phyloP scores from a whole-genome alignment of 23 tunicate genomes.

The Trididemnum clinides region DNA sequence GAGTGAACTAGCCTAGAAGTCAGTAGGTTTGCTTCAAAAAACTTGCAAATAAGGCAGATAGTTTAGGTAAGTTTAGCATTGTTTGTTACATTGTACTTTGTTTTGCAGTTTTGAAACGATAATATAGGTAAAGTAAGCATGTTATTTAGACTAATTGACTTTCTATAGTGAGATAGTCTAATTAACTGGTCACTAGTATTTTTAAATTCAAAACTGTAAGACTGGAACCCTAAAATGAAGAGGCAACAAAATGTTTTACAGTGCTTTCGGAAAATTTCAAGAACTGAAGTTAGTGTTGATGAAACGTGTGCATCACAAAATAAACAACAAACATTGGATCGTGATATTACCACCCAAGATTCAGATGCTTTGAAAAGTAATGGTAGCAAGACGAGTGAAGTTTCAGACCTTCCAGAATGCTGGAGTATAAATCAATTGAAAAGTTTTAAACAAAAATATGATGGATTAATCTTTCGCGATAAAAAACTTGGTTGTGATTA shows the following conservation, averaged over 20 bases:
- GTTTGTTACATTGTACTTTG: constrained; percentile 19
- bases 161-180: constrained; percentile 16
- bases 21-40: constrained; percentile 14
- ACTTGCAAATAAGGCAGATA: constrained; percentile 20
- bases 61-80: constrained; percentile 19
- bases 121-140: constrained; percentile 15
- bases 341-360: constrained; percentile 25
- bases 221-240: constrained; percentile 33
- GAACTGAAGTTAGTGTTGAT: constrained; percentile 35
- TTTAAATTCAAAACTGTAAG: constrained; percentile 27
- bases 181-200: constrained; percentile 27
- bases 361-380: constrained; percentile 26
- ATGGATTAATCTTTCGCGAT: constrained; percentile 33
- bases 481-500: constrained; percentile 58
- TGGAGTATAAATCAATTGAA: constrained; percentile 49
- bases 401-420: constrained; percentile 49
- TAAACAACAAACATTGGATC: constrained; percentile 23
- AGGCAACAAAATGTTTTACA: constrained; percentile 28
- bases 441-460: constrained; percentile 50
- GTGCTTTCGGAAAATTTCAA: constrained; percentile 31
- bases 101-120: constrained; percentile 16
- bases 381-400: constrained; percentile 28
- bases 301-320: constrained; percentile 35
- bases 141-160: constrained; percentile 5
- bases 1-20: constrained; percentile 19